Evolutionary conservation across 2,113 vertebrate species (phyloP).

Genomic region (Peromyscus polionotus): DNA sequence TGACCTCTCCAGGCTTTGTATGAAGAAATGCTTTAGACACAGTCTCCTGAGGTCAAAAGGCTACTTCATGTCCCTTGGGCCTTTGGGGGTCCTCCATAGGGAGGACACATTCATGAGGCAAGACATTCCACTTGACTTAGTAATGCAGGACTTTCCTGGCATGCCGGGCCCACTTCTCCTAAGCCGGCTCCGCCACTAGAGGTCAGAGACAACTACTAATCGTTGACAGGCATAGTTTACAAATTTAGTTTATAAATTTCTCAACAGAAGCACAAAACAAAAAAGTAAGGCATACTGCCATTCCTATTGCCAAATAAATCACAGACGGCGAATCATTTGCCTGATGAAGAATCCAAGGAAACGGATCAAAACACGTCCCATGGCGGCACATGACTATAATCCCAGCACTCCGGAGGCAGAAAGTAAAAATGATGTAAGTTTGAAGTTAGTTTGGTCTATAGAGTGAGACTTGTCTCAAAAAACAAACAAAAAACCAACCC

Average conservation of each 20-base stretch:
- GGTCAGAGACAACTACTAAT: neutral
- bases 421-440: neutral
- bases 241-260: slow-evolving; percentile 36
- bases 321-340: neutral
- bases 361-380: neutral
- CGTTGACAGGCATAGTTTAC: neutral
- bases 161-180: neutral
- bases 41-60: neutral
- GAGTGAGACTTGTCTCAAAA: neutral
- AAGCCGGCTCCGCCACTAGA: neutral
- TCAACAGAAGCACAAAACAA: slow-evolving; percentile 27
- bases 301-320: neutral
- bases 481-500: too few species aligned
- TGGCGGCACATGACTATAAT: neutral
- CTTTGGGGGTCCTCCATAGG: neutral
- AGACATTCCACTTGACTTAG: neutral
- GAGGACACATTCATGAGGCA: neutral
- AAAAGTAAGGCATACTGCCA: neutral
- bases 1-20: neutral
- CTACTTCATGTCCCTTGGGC: neutral
- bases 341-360: slow-evolving; percentile 1
- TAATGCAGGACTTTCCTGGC: neutral
- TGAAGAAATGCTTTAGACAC: neutral
- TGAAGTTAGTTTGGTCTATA: neutral
- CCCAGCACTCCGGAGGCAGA: too few species aligned